Conservation (phyloP, 2,113 vertebrate species). For the Candoia aspera region DNA sequence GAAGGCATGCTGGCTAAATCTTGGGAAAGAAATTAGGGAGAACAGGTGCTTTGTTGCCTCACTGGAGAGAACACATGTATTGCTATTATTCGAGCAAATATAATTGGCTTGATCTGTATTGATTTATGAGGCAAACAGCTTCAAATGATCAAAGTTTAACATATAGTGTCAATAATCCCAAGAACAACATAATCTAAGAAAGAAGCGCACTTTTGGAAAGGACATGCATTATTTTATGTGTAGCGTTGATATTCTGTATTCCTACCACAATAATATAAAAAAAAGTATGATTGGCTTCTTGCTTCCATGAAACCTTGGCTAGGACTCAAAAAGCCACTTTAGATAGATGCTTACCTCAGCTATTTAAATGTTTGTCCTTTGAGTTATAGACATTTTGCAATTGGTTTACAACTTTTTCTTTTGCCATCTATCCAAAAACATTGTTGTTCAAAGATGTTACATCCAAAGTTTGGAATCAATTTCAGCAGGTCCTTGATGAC, state of each 20-base stretch:
- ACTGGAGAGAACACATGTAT: conserved; percentile 51
- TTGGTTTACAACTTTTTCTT: neutral
- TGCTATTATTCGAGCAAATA: conserved; percentile 54
- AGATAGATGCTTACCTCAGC: neutral
- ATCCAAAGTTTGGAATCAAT: neutral
- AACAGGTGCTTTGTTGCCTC: conserved; percentile 61
- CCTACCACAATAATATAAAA: neutral
- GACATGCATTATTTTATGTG: neutral
- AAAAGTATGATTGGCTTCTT: neutral
- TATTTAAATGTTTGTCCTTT: neutral
- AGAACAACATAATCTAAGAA: neutral
- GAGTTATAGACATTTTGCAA: neutral
- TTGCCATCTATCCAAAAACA: neutral
- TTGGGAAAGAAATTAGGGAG: conserved; percentile 35
- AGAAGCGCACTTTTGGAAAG: conserved; percentile 19
- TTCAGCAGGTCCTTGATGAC: neutral
- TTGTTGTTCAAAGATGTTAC: neutral
- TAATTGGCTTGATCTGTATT: conserved; percentile 29
- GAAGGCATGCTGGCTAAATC: conserved; percentile 46
- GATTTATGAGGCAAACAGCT: neutral
- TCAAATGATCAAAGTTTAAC: conserved; percentile 6
- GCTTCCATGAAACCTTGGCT: neutral
- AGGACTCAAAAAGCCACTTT: neutral
- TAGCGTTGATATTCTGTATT: neutral
- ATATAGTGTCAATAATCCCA: neutral